Evolutionary conservation across 1,140 invertebrate genomes (phyloP), one percentile per base, ranked within the genome.

Genomic region (Hyles euphorbiae): DNA sequence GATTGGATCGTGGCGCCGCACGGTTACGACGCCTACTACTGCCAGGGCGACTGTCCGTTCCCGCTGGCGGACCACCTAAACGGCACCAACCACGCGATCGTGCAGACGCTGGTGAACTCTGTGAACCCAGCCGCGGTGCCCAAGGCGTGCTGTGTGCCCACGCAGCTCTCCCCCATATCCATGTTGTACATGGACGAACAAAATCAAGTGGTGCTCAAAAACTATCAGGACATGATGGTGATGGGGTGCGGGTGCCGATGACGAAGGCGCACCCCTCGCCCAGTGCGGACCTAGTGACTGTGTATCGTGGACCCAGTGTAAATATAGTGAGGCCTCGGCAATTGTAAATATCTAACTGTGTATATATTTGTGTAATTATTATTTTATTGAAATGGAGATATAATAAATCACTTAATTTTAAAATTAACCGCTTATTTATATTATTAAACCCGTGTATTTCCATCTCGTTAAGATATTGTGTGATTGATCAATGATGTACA

Each of bases 1-100:
- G 97, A 99, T 88, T 99, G 98, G 98, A 99, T 99, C 73, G 96
- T 99, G n/a, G 98, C 98, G 5, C 98, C 98, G 3, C 93, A 94
- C 5, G 97, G 97, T 22, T 99, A 99, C 89, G 94, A 98, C 68
- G 98, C 98, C 0, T 99, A 93, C 89, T 98, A 97, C 84, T 99
- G 98, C 88, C 92, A 96, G 68, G 98, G 98, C 3, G 95, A 98
- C 71, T 99, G 98, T 89, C 94, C 94, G 5, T 98, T 96, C 76
- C 98, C 98, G 3, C 89, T 99, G 59, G 92, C 95, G 33, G 96
- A 98, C 72, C 96, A 99, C 86, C 83, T 99, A 8, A 99, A 99
- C 88, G 94, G 97, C 34, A 99, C 98, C 34, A 99, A 99, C 84
- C 98, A 99, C 90, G 98, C 98, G 36, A 98, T 99, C 72, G 96